Evolutionary conservation across 2,888 invertebrate species (phyloP).

Genomic region (Cephonodes hylas): DNA sequence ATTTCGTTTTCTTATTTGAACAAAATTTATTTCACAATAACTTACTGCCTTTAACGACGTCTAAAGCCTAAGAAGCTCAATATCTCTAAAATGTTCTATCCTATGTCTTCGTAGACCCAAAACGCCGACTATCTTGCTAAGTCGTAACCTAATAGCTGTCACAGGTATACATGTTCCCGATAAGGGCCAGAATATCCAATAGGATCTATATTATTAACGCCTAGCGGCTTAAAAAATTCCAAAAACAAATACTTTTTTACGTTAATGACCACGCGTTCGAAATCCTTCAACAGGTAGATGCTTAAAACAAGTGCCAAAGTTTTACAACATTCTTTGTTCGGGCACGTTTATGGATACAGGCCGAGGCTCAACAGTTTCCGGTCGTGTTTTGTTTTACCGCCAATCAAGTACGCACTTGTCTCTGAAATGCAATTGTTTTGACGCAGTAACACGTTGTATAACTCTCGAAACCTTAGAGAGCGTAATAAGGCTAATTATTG

Average conservation of each 20-base stretch:
- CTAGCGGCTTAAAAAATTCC: background rate
- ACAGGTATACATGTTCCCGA: too few relatives aligned
- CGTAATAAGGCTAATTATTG: too few relatives aligned
- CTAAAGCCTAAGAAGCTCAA: too few relatives aligned
- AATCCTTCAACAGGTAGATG: slow-evolving; percentile 26
- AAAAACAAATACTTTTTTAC: background rate
- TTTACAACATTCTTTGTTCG: slow-evolving; percentile 45
- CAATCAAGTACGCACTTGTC: background rate
- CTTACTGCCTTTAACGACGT: too few relatives aligned
- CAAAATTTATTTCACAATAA: too few relatives aligned
- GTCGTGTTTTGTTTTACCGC: background rate
- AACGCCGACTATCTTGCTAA: too few relatives aligned
- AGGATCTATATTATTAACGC: too few relatives aligned
- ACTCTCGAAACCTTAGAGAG: background rate
- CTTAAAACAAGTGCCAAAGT: slow-evolving; percentile 43
- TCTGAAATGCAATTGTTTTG: background rate
- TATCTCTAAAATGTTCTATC: too few relatives aligned
- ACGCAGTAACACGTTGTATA: background rate
- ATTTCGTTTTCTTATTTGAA: too few relatives aligned
- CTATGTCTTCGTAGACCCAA: too few relatives aligned
- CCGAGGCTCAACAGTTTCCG: slow-evolving; percentile 31
- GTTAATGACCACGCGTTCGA: slow-evolving; percentile 13
- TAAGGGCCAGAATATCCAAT: too few relatives aligned
- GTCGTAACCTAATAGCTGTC: too few relatives aligned
- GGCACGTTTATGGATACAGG: slow-evolving; percentile 42